A percentile compares a stretch with the other conserved stretches of the same genome.
These are phyloP conservation scores for Tetropium fuscum DNA, from an alignment of 2,888 invertebrate genomes.

Conservation along the genomic window DNA sequence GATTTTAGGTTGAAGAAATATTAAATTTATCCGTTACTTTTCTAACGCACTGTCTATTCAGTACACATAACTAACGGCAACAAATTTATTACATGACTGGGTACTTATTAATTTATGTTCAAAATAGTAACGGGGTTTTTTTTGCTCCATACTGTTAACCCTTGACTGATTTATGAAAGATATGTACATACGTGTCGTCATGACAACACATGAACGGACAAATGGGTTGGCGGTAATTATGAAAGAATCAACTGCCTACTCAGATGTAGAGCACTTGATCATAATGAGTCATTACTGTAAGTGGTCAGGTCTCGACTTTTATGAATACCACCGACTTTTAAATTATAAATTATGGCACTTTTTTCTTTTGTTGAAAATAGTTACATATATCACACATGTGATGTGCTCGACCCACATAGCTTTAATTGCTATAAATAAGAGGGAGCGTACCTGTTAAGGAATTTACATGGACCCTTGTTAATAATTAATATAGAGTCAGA, in stretches of 20 bases:
- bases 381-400: conserved; percentile 27
- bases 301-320: conserved; percentile 42
- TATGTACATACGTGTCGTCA: conserved; percentile 16
- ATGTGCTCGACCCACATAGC: conserved; percentile 20
- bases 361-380: conserved; percentile 39
- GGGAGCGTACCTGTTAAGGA: conserved; percentile 13
- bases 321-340: conserved; percentile 38
- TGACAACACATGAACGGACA: conserved; percentile 30
- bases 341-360: conserved; percentile 41
- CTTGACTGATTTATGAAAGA: conserved; percentile 14
- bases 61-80: neutral
- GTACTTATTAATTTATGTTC: neutral
- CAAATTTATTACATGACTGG: neutral
- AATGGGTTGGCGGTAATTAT: conserved; percentile 43
- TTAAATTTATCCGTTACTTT: too few relatives aligned
- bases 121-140: neutral
- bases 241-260: conserved; percentile 46
- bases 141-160: conserved; percentile 1
- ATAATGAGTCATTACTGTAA: conserved; percentile 46
- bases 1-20: too few relatives aligned
- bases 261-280: conserved; percentile 48
- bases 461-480: too few relatives aligned
- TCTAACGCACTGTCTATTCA: too few relatives aligned
- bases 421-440: conserved; percentile 26
- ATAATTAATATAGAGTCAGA: too few relatives aligned